Evolutionary conservation across 1,140 invertebrate species (phyloP).

Genomic region (Rhysida immarginata): DNA sequence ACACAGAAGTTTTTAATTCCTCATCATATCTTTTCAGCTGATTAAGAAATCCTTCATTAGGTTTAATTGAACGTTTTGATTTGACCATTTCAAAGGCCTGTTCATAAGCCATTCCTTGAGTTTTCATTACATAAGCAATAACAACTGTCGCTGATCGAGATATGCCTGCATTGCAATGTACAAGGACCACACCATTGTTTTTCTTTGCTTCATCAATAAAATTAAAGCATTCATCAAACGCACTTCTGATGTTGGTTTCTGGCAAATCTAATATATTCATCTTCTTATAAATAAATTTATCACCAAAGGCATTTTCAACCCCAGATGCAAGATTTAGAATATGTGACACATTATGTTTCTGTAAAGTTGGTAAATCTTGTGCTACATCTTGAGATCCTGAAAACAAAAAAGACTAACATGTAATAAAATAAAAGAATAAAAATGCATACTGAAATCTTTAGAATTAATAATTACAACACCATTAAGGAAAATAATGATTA

Average conservation of each 20-base stretch:
- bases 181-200: constrained; percentile 45
- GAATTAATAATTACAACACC: too few species aligned
- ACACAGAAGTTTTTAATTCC: not conserved
- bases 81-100: constrained; percentile 55
- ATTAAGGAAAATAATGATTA: too few species aligned
- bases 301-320: constrained; percentile 23
- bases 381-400: constrained; percentile 75
- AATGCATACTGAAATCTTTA: too few species aligned
- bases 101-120: constrained; percentile 41
- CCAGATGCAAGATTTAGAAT: constrained; percentile 39
- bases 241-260: constrained; percentile 14
- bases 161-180: constrained; percentile 85
- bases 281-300: constrained; percentile 28
- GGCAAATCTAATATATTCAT: constrained; percentile 25
- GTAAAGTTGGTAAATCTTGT: constrained; percentile 38
- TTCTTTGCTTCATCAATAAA: constrained; percentile 26
- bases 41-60: constrained; percentile 60
- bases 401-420: too few species aligned
- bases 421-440: too few species aligned
- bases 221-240: constrained; percentile 23
- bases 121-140: constrained; percentile 66
- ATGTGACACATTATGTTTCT: constrained; percentile 44
- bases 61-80: constrained; percentile 46
- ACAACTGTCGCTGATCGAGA: constrained; percentile 68
- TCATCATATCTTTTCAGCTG: constrained; percentile 38